These are phyloP conservation scores for Linyphia triangularis DNA, from an alignment of 2,888 invertebrate species.

Conservation along the genomic window DNA sequence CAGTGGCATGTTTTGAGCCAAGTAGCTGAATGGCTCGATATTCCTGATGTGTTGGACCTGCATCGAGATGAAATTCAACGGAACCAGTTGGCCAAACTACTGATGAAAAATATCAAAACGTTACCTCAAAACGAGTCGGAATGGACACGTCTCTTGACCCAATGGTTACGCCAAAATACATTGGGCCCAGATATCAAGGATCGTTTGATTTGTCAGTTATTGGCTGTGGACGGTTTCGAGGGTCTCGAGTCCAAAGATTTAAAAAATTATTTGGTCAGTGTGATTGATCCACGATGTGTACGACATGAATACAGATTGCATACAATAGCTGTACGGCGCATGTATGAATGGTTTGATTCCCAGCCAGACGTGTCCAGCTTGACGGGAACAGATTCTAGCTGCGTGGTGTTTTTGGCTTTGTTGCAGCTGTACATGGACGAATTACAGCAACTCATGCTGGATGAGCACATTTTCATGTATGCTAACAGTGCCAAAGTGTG, in stretches of 20 bases:
- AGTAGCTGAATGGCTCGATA: background rate
- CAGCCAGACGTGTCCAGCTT: background rate
- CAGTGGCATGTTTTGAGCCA: background rate
- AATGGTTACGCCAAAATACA: constrained; percentile 10
- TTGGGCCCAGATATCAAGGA: too few relatives aligned
- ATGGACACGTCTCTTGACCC: background rate
- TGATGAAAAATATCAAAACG: too few relatives aligned
- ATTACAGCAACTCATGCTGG: background rate
- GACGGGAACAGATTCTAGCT: constrained; percentile 17
- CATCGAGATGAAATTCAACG: too few relatives aligned
- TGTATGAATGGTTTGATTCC: constrained; percentile 2
- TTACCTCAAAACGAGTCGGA: background rate
- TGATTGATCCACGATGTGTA: background rate
- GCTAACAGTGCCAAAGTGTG: background rate
- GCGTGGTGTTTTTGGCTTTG: constrained; percentile 24
- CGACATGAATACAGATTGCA: background rate
- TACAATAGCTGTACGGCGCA: background rate
- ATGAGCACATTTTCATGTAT: background rate
- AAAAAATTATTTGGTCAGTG: background rate
- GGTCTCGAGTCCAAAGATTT: constrained; percentile 8
- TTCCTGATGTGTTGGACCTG: background rate
- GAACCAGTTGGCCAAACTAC: too few relatives aligned
- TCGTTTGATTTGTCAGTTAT: constrained; percentile 15
- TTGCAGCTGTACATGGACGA: background rate
- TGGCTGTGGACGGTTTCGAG: constrained; percentile 35